Percentiles rank a stretch among this genome's conserved stretches.
Conservation (phyloP, 2,888 invertebrate species). For the Philhelius pedissequus region DNA sequence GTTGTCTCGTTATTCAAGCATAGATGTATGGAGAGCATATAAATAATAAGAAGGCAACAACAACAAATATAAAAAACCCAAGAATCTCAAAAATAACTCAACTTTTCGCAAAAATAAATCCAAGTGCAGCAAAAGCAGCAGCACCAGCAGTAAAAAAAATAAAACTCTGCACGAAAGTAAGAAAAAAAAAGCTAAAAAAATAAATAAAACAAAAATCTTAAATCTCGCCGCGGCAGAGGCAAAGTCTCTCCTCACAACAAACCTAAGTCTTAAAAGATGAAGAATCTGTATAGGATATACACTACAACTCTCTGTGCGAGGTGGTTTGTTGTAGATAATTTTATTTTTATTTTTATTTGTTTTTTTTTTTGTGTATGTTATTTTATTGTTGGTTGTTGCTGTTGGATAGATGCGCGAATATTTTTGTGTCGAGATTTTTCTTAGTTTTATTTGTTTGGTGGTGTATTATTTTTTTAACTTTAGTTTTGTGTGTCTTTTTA, state of each 20-base stretch:
- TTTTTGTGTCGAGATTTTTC: constrained; percentile 44
- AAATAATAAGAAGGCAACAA: constrained; percentile 16
- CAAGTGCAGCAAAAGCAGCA: constrained; percentile 29
- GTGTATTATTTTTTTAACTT: not conserved
- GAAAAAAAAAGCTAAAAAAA: not conserved
- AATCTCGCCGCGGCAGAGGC: constrained; percentile 2
- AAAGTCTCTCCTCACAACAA: constrained; percentile 34
- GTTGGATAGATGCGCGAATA: constrained; percentile 45
- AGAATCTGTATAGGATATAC: constrained; percentile 28
- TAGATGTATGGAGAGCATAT: constrained; percentile 64
- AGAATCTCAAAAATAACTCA: constrained; percentile 57
- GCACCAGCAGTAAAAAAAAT: constrained; percentile 9
- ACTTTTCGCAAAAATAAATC: constrained; percentile 62
- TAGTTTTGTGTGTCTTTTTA: constrained; percentile 41
- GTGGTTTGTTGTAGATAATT: constrained; percentile 55
- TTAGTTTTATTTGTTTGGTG: constrained; percentile 43
- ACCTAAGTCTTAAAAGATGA: constrained; percentile 51
- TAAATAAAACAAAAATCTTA: constrained; percentile 14
- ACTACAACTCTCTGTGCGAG: constrained; percentile 21
- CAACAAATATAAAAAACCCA: too few relatives aligned
- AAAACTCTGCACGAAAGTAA: constrained; percentile 26
- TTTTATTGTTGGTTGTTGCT: not conserved
- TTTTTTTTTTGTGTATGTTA: not conserved
- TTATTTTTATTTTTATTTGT: constrained; percentile 17
- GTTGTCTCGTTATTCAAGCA: constrained; percentile 68